Percentiles rank a stretch among this genome's conserved stretches.
These are phyloP conservation scores for Diabrotica virgifera DNA, from an alignment of 1,140 invertebrate genomes.

Conservation along the genomic window DNA sequence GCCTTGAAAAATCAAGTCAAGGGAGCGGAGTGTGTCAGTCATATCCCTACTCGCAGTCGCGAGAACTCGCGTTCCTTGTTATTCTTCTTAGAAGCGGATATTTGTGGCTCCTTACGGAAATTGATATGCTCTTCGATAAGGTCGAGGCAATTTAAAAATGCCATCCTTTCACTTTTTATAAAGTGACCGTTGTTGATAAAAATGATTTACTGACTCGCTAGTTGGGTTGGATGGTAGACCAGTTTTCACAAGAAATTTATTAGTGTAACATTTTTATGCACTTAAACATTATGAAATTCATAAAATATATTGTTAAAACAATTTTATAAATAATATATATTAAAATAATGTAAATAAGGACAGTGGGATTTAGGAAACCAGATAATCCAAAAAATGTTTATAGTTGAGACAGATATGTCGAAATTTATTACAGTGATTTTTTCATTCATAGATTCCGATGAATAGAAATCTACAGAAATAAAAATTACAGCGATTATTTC, in stretches of 20 bases:
- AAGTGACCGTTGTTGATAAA: slow-evolving; percentile 1
- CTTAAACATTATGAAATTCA: too few relatives aligned
- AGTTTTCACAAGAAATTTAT: background rate
- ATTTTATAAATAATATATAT: too few relatives aligned
- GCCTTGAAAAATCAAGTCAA: background rate
- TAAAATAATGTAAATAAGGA: too few relatives aligned
- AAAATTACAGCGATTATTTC: too few relatives aligned
- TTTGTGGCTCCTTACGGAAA: background rate
- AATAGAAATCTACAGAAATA: too few relatives aligned
- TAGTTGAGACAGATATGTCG: too few relatives aligned
- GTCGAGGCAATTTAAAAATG: background rate
- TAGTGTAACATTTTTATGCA: too few relatives aligned
- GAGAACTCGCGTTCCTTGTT: background rate
- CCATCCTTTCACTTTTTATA: slow-evolving; percentile 2
- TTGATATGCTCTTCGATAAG: background rate
- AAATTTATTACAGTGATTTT: too few relatives aligned
- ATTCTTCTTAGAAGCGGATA: background rate
- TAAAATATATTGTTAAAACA: too few relatives aligned
- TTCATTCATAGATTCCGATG: too few relatives aligned
- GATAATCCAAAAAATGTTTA: too few relatives aligned
- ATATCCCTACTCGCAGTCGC: background rate
- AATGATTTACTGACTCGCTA: background rate
- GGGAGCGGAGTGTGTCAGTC: background rate
- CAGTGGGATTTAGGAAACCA: too few relatives aligned
- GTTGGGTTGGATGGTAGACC: background rate